Evolutionary conservation across 2,888 invertebrate genomes (phyloP), one percentile per base, ranked within the genome.

Genomic region (Drosophila falleni): DNA sequence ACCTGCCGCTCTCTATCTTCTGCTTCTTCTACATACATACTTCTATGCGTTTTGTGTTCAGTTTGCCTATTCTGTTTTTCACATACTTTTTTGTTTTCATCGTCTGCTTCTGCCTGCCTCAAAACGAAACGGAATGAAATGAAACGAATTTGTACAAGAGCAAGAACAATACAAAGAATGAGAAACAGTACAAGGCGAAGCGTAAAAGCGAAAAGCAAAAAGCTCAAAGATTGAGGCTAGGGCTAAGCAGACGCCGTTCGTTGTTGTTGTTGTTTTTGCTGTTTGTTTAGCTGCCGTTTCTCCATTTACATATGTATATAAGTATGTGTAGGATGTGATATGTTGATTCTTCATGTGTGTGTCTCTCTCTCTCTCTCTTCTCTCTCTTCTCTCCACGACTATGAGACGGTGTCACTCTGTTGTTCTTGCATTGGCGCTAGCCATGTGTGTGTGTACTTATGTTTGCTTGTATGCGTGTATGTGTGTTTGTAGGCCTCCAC

Each of bases 71-170:
- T 78, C 73, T 81, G 72, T 71, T 78, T 79, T 83, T 80, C 63
- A 63, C 74, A 72, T 82, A 73, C 77, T 80, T 86, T 84, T 84
- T 88, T 84, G 84, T 84, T 84, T 84, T 84, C 84, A 88, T 84
- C 84, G 87, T 86, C 87, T 84, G 82, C 56, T 78, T 78, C 80
- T 72, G 68, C 69, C n/a, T 37, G 67, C 55, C 69, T 55, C 47
- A 37, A 31, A 55, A 39, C 37, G 51, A 56, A 59, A 37, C 53
- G 29, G 29, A 49, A 31, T 15, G 51, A 58, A 58, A 42, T 19
- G 58, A 41, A 67, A 42, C 19, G 68, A 67, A 67, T 49, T 54
- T 55, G 62, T 55, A 56, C 42, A 74, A 74, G 47, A 61, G 13
- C 37, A 64, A 31, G 10, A 31, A 31, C 16, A 41, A 71, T 44